Evolutionary conservation across 2,797 vertebrate species (phyloP).

Genomic region (Tenualosa thibaudeaui): DNA sequence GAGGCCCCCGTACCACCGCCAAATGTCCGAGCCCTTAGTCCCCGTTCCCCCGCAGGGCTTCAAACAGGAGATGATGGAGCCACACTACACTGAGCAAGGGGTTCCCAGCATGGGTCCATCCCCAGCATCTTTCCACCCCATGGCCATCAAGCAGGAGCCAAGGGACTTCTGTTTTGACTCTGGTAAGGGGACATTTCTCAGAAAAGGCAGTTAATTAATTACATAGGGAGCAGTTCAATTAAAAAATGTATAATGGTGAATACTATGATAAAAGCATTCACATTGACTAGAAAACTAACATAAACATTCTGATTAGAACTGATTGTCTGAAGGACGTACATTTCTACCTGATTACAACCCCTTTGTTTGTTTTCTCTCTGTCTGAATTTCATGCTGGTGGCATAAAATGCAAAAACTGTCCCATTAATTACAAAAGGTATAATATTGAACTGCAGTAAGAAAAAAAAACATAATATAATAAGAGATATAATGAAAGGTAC

Average conservation of each 20-base stretch:
- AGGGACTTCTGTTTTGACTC: constrained; percentile 95
- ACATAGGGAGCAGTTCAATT: background rate
- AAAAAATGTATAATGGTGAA: background rate
- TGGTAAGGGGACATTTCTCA: constrained; percentile 73
- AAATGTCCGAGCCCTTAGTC: constrained; percentile 93
- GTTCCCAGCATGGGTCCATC: constrained; percentile 77
- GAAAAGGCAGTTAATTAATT: background rate
- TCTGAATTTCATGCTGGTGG: background rate
- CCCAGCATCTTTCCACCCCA: constrained; percentile 80
- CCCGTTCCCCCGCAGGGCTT: constrained; percentile 86
- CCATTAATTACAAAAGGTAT: background rate
- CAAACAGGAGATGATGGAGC: constrained; percentile 92
- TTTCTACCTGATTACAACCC: background rate
- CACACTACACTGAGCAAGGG: constrained; percentile 84
- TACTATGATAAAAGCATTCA: background rate
- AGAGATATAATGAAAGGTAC: background rate
- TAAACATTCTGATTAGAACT: too few species aligned
- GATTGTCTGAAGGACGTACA: too few species aligned
- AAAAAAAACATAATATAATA: background rate
- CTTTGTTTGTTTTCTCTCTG: background rate
- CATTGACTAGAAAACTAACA: background rate
- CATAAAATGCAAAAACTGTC: background rate
- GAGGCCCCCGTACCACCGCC: constrained; percentile 88
- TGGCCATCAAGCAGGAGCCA: constrained; percentile 96
- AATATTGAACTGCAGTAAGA: background rate